These are phyloP conservation scores for Neria commutata DNA, from an alignment of 2,888 invertebrate species.

Conservation along the genomic window DNA sequence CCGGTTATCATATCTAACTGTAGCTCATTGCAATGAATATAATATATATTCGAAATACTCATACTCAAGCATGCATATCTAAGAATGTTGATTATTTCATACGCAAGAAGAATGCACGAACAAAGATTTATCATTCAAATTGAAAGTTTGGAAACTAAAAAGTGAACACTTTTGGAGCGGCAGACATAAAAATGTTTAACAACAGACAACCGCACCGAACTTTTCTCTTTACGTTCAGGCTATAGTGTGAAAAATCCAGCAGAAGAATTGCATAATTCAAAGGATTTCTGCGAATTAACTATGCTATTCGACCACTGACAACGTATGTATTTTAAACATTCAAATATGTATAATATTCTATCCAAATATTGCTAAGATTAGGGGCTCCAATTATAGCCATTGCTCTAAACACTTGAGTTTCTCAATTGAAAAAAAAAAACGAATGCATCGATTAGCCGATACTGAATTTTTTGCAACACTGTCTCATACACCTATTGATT, in stretches of 20 bases:
- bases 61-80: background rate
- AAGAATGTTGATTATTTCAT: background rate
- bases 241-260: slow-evolving; percentile 18
- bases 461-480: too few species aligned
- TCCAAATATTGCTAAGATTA: slow-evolving; percentile 53
- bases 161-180: slow-evolving; percentile 48
- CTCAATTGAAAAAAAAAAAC: background rate
- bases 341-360: background rate
- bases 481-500: too few species aligned
- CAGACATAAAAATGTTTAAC: slow-evolving; percentile 60
- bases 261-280: slow-evolving; percentile 23
- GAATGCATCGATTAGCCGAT: too few species aligned
- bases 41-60: background rate
- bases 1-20: too few species aligned
- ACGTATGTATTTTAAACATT: background rate
- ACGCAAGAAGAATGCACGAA: too few species aligned
- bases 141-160: too few species aligned
- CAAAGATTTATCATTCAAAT: too few species aligned
- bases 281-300: slow-evolving; percentile 1
- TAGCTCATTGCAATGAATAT: too few species aligned
- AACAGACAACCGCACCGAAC: slow-evolving; percentile 60
- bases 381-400: slow-evolving; percentile 39
- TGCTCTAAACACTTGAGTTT: background rate
- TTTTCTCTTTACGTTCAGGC: too few species aligned
- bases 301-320: slow-evolving; percentile 26